Evolutionary conservation across 2,113 vertebrate species (phyloP), one percentile per base, ranked within the genome.

Genomic region (Phoenicopterus ruber): DNA sequence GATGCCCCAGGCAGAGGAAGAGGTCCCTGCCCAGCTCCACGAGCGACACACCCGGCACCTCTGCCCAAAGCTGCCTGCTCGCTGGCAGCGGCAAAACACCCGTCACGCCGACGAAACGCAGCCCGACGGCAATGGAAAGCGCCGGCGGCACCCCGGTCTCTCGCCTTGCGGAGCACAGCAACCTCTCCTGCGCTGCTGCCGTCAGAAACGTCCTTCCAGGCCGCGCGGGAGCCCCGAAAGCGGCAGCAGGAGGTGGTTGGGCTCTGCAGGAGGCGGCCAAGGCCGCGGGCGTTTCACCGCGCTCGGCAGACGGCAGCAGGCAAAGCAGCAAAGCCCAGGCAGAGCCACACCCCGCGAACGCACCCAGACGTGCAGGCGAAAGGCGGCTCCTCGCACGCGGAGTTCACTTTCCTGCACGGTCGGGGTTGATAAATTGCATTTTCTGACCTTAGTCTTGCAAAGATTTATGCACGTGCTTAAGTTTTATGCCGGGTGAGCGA

Each of bases 151-250:
- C 26, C 46, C 38, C 26, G 6, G 38, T 4, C 47, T 22, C 74
- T 20, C 4, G 9, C 55, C 55, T 28, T 13, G 36, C 73, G 8
- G 47, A 31, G 80, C 40, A 4, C 79, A 58, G 59, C 59, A 49
- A 47, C 44, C 31, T 13, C 55, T n/a, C 57, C 36, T 13, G 59
- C 47, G 11, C 46, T 11, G 65, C 80, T 14, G 32, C 46, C 21
- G 38, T 11, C 85, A 38, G 38, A 38, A 70, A 38, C 7, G 1
- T 54, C 74, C 47, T 21, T 11, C 28, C 38, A 7, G 74, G 28
- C 10, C 1, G 2, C 7, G 4, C 5, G 1, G 77, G 24, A 42
- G 11, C 36, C 36, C 14, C 2, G 2, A 7, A 14, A 24, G 36
- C 3, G 1, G 36, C 67, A 38, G 79, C 15, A 4, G 14, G 78